Evolutionary conservation across 1,140 invertebrate genomes (phyloP), one percentile per base, ranked within the genome.

Genomic region (Maconellicoccus hirsutus): DNA sequence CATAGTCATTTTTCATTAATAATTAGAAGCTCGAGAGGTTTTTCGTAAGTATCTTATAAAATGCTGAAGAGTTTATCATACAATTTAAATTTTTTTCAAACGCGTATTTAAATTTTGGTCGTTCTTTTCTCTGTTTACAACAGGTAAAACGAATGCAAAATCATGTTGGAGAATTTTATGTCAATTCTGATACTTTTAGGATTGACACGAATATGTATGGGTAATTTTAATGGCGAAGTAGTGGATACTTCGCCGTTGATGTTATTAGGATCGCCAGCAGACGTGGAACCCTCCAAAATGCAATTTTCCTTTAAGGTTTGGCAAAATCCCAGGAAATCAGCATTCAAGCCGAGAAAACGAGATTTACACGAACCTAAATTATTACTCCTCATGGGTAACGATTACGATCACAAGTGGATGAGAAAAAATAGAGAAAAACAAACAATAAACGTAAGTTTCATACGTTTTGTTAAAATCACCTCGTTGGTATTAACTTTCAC

Each of bases 321-420:
- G 61, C 3, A 23, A 16, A 66, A 66, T 66, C 61, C 61, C 10
- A 12, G 61, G 3, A 66, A 66, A 66, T 66, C 61, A 19, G 61
- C 61, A 3, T 26, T 23, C 22, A 75, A 74, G 69, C 78, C 78
- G 8, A 66, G 76, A 19, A 70, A 73, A 8, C 59, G 73, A 19
- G 77, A 78, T 70, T 71, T 78, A 26, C 74, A 76, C 42, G 72
- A 74, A 38, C 23, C 72, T 1, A 75, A 74, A 0, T 74, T 78
- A 1, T 63, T 76, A 8, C 66, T 70, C 7, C 71, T 77, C 22
- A 71, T 78, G 52, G 76, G 75, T 0, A 42, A 73, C 7, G 75
- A 77, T 70, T 77, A 73, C 73, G 75, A 78, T 52, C 70, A 75
- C 0, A 42, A 72, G n/a, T 78, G 78, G 78, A 78, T 78, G 78